phyloP scores from a whole-genome alignment of 2,888 invertebrate genomes.

The Euphydryas editha region DNA sequence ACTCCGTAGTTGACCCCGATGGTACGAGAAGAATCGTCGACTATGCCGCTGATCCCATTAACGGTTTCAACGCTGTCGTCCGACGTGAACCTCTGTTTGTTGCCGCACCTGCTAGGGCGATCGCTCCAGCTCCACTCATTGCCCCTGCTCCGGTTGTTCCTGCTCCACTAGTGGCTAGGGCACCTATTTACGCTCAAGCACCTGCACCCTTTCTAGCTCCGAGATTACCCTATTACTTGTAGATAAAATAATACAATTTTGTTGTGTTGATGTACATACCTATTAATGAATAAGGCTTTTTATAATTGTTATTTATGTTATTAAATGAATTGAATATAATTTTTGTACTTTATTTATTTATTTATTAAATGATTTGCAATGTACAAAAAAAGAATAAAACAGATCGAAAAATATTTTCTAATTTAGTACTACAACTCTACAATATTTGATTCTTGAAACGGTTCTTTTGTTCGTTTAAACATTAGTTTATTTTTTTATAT shows the following conservation, averaged over 20 bases:
- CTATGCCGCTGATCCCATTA: slow-evolving; percentile 81
- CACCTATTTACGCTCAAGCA: slow-evolving; percentile 49
- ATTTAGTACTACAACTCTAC: no score
- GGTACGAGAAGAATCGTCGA: slow-evolving; percentile 83
- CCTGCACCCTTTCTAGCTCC: slow-evolving; percentile 53
- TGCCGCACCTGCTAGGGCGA: slow-evolving; percentile 55
- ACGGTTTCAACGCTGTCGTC: slow-evolving; percentile 84
- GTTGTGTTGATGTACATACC: slow-evolving; percentile 63
- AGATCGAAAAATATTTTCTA: not conserved
- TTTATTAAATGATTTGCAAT: not conserved
- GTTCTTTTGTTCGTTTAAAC: no score
- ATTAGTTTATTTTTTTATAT: no score
- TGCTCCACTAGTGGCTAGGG: slow-evolving; percentile 51
- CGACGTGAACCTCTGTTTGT: slow-evolving; percentile 76
- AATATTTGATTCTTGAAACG: no score
- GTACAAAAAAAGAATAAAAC: no score
- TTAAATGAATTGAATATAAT: slow-evolving; percentile 58
- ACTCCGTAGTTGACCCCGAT: slow-evolving; percentile 82
- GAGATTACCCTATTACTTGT: slow-evolving; percentile 70
- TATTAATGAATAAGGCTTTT: slow-evolving; percentile 55
- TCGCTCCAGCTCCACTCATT: slow-evolving; percentile 56
- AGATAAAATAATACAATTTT: slow-evolving; percentile 80
- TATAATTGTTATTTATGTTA: slow-evolving; percentile 75
- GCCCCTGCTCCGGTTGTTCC: slow-evolving; percentile 52
- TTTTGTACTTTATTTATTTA: slow-evolving; percentile 20